Evolutionary conservation across 2,113 vertebrate genomes (phyloP).

Genomic region (Centropus unirufus): DNA sequence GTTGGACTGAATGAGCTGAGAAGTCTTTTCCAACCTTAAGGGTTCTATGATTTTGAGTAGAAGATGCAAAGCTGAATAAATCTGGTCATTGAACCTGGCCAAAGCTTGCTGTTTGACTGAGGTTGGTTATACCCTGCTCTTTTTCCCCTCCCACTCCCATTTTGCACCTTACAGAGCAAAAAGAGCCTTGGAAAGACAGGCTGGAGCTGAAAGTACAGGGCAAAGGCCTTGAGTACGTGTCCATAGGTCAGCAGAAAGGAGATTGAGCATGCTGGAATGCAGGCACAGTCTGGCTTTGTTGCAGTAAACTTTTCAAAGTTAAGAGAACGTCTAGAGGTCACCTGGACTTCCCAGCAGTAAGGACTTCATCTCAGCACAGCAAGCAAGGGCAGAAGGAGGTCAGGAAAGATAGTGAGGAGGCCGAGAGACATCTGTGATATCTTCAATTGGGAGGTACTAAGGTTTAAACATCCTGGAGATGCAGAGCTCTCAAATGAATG

Average conservation of each 20-base stretch:
- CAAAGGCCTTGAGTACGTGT: accelerated
- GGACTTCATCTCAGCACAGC: accelerated
- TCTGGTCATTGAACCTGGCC: not conserved
- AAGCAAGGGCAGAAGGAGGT: not conserved
- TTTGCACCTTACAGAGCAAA: not conserved
- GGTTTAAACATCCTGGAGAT: not conserved
- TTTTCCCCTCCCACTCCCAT: not conserved
- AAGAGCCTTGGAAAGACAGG: not conserved
- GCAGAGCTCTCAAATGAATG: not conserved
- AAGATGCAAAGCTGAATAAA: not conserved
- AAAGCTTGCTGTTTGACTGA: not conserved
- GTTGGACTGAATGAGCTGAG: too few relatives aligned
- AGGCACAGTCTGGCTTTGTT: not conserved
- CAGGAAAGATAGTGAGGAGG: not conserved
- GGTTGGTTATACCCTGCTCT: not conserved
- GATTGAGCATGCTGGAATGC: not conserved
- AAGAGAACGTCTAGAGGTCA: not conserved
- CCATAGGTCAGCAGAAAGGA: not conserved
- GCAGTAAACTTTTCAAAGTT: not conserved
- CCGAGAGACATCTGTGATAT: not conserved
- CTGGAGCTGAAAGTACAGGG: not conserved
- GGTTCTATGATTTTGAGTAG: not conserved
- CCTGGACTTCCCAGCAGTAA: not conserved
- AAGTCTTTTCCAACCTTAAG: too few relatives aligned
- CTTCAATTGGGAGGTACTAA: not conserved